Evolutionary conservation across 2,888 invertebrate genomes (phyloP).

Genomic region (Leptinotarsa peninsularis): DNA sequence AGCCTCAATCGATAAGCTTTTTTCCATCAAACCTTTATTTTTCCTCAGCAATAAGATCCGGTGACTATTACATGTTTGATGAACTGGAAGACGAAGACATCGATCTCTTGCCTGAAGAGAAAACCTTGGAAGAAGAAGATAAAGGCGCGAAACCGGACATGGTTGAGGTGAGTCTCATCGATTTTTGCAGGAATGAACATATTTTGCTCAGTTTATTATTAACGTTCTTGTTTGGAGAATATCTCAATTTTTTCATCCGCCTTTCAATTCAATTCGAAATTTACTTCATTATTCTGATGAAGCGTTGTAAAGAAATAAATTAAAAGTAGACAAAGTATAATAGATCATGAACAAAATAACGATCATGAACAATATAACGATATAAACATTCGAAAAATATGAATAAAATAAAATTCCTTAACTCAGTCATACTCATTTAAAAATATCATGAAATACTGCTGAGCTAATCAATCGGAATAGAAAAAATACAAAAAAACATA

Average conservation of each 20-base stretch:
- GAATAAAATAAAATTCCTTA: too few species aligned
- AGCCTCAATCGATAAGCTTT: not conserved
- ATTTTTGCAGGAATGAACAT: not conserved
- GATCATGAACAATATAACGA: too few species aligned
- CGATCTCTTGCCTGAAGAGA: slow-evolving; percentile 69
- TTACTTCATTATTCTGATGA: too few species aligned
- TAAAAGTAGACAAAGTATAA: too few species aligned
- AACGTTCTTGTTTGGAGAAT: not conserved
- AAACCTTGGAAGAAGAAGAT: slow-evolving; percentile 49
- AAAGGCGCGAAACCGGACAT: slow-evolving; percentile 53
- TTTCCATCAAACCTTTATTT: slow-evolving; percentile 31
- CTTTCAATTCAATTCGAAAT: too few species aligned
- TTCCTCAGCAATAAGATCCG: slow-evolving; percentile 91
- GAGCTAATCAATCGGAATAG: too few species aligned
- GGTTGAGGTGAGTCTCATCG: slow-evolving; percentile 54
- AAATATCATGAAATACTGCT: too few species aligned
- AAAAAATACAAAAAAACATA: too few species aligned
- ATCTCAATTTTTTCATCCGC: not conserved
- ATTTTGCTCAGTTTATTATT: not conserved
- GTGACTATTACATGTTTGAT: slow-evolving; percentile 99
- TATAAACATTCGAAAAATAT: too few species aligned
- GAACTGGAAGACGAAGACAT: slow-evolving; percentile 88
- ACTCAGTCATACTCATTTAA: too few species aligned
- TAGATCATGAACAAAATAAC: too few species aligned
- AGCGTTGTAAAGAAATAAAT: too few species aligned